phyloP scores from a whole-genome alignment of 1,140 invertebrate genomes.

The Carcinoscorpius rotundicauda region DNA sequence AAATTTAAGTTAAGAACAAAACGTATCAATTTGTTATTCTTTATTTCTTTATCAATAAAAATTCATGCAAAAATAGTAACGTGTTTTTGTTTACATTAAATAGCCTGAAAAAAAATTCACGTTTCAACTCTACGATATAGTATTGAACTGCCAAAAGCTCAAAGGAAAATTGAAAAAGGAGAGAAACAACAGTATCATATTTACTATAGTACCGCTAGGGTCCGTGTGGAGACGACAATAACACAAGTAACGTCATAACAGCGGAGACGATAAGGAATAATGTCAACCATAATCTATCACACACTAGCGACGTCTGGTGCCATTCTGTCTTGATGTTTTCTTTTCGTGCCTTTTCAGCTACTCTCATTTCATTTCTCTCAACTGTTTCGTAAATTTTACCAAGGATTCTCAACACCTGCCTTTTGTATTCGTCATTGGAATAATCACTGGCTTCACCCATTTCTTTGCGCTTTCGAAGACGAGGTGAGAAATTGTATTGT shows the following conservation, averaged over 20 bases:
- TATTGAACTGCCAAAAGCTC: no score
- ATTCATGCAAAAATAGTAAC: no score
- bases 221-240: slow-evolving; percentile 34
- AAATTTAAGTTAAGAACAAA: no score
- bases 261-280: slow-evolving; percentile 42
- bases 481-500: slow-evolving; percentile 10
- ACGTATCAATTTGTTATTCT: no score
- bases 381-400: slow-evolving; percentile 29
- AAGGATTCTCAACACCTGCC: slow-evolving; percentile 28
- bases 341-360: slow-evolving; percentile 42
- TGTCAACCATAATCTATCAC: slow-evolving; percentile 45
- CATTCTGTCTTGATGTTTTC: slow-evolving; percentile 43
- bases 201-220: neutral
- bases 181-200: no score
- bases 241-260: slow-evolving; percentile 31
- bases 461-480: slow-evolving; percentile 10
- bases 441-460: slow-evolving; percentile 9
- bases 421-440: slow-evolving; percentile 10
- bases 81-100: no score
- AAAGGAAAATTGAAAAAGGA: no score
- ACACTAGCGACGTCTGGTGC: slow-evolving; percentile 40
- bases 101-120: no score
- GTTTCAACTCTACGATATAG: no score
- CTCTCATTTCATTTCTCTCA: slow-evolving; percentile 38
- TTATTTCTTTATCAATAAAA: no score